Evolutionary conservation across 2,113 vertebrate species (phyloP), one percentile per base, ranked within the genome.

Genomic region (Chamaea fasciata): DNA sequence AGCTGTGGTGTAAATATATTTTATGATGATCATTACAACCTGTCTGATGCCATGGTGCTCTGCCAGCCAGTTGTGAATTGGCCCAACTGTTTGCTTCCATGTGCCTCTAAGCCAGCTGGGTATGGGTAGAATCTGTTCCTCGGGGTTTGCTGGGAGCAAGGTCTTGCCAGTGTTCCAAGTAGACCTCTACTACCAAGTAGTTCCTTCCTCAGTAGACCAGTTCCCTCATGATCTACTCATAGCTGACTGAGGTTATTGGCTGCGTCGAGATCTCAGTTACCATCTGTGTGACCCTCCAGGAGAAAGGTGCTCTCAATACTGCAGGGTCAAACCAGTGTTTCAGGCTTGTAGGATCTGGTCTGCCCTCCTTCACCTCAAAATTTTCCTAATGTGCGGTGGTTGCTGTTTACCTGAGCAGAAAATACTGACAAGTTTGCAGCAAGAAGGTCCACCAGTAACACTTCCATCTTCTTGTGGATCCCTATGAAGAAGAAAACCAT

Each of bases 71-170:
- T 14, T 70, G 69, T 44, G 63, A 65, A 53, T 26, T 71, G 42
- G 46, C 35, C 18, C 41, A 10, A 9, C 35, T 81, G 33, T 30
- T 71, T 0, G 0, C 18, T 67, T 65, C 60, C 47, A 52, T 1
- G 1, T 85, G 35, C 13, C 67, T 26, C 28, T 31, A 53, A 63
- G 37, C 5, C 26, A 68, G 22, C 26, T 74, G 64, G 15, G 46
- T 46, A 23, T 28, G 39, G 39, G 39, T 31, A 52, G 65, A 22
- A 68, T 71, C 52, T 71, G 47, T 16, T 92, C 10, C 47, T 78
- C 0, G 0, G 41, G 31, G 50, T 84, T 64, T 91, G 52, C 53
- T 60, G 56, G 19, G 22, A 89, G 20, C 60, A 77, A 70, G 69
- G 35, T 62, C 23, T 44, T 4, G 4, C 9, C 64, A 49, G n/a